Evolutionary conservation across 2,113 vertebrate genomes (phyloP).

Genomic region (Hemiprocne comata): DNA sequence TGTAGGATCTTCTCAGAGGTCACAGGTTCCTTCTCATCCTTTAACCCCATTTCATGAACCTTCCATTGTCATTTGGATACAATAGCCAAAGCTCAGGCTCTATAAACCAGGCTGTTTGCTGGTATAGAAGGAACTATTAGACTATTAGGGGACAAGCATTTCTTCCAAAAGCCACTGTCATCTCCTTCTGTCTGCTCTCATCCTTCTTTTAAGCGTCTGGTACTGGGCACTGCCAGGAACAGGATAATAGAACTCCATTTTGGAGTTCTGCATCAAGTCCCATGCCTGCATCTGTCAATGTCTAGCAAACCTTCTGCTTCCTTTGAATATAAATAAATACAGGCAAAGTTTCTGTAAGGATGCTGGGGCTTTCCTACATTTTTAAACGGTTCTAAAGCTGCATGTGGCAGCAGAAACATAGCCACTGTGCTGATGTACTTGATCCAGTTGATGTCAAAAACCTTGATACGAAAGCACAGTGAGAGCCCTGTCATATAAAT

Average conservation of each 20-base stretch:
- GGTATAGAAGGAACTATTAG: background rate
- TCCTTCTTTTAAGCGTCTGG: background rate
- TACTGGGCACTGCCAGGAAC: background rate
- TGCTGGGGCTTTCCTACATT: background rate
- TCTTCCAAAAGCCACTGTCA: background rate
- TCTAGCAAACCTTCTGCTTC: background rate
- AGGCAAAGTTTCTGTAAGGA: background rate
- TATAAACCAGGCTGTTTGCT: background rate
- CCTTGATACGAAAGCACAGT: background rate
- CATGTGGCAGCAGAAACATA: background rate
- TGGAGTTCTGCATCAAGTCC: fast-evolving
- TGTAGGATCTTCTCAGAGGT: background rate
- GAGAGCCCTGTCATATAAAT: background rate
- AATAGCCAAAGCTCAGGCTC: background rate
- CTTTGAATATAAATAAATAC: background rate
- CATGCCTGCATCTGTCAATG: background rate
- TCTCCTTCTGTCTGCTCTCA: background rate
- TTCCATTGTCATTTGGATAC: background rate
- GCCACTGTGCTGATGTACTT: background rate
- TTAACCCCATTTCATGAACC: background rate
- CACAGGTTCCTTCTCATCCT: background rate
- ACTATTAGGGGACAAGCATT: background rate
- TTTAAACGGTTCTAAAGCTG: background rate
- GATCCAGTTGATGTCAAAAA: background rate
- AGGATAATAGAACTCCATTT: background rate